Conservation (phyloP, 2,113 vertebrate species). For the Isurus oxyrinchus region DNA sequence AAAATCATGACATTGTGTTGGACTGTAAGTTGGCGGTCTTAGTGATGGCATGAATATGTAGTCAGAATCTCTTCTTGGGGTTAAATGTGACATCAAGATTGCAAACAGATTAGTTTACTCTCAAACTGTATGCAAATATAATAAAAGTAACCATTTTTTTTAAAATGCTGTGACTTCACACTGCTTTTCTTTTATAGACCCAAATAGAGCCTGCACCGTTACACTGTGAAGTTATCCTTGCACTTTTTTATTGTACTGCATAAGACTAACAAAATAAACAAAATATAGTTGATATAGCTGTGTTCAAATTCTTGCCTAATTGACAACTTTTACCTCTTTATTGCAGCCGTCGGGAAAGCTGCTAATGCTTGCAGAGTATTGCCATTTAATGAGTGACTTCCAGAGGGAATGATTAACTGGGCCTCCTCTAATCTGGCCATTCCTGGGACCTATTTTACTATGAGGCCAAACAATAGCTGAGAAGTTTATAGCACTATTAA, state of each 20-base stretch:
- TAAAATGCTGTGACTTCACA: neutral
- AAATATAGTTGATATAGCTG: neutral
- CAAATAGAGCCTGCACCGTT: neutral
- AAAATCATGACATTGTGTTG: too few species aligned
- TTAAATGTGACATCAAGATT: too few species aligned
- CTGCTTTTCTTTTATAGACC: neutral
- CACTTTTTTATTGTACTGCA: neutral
- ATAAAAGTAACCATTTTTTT: neutral
- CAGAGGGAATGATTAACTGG: neutral
- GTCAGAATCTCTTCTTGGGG: too few species aligned
- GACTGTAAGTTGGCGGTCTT: too few species aligned
- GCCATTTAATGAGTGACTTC: neutral
- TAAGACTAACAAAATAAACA: neutral
- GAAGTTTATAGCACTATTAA: neutral
- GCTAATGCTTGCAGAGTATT: neutral
- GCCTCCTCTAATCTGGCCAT: neutral
- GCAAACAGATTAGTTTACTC: neutral
- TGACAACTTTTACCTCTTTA: neutral
- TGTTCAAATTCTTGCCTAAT: neutral
- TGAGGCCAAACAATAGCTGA: neutral
- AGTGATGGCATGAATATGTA: too few species aligned
- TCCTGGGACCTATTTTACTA: neutral
- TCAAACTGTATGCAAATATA: neutral
- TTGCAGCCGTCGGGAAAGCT: neutral
- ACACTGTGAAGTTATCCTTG: neutral